These are phyloP conservation scores for Drosophila helvetica DNA, from an alignment of 2,888 invertebrate genomes.

Conservation along the genomic window DNA sequence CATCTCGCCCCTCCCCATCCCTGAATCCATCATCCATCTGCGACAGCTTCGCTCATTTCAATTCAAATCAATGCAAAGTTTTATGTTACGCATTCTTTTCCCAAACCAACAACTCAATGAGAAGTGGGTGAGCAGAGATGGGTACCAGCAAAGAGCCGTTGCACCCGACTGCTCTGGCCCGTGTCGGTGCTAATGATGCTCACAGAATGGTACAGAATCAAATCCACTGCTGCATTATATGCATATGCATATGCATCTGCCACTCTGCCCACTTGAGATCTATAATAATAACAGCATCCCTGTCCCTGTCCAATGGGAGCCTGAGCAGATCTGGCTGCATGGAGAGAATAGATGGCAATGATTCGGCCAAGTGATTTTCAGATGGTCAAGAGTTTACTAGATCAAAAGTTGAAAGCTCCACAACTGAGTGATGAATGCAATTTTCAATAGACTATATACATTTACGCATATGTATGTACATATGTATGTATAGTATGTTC, in stretches of 20 bases:
- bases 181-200: slow-evolving; percentile 60
- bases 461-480: slow-evolving; percentile 5
- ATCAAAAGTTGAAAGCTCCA: slow-evolving; percentile 42
- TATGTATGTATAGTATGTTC: slow-evolving; percentile 14
- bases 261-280: slow-evolving; percentile 65
- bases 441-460: slow-evolving; percentile 12
- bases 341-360: slow-evolving; percentile 10
- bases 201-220: slow-evolving; percentile 18
- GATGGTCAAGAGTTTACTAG: slow-evolving; percentile 55
- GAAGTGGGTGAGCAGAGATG: slow-evolving; percentile 66
- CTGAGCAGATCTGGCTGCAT: slow-evolving; percentile 48
- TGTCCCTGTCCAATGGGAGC: slow-evolving; percentile 21
- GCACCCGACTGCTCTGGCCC: slow-evolving; percentile 4
- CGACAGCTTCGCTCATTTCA: slow-evolving; percentile 46
- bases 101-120: slow-evolving; percentile 43
- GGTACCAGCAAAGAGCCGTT: slow-evolving; percentile 11
- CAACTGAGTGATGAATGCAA: slow-evolving; percentile 41
- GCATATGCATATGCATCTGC: slow-evolving; percentile 30
- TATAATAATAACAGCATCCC: slow-evolving; percentile 52
- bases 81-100: slow-evolving; percentile 50
- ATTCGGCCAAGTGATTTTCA: slow-evolving; percentile 38
- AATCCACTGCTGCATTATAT: slow-evolving; percentile 22
- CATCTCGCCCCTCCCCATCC: slow-evolving; percentile 17
- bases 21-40: too few relatives aligned
- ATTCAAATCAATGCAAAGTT: slow-evolving; percentile 65